phyloP scores from a whole-genome alignment of 2,888 invertebrate genomes.

The Dromius quadrimaculatus region DNA sequence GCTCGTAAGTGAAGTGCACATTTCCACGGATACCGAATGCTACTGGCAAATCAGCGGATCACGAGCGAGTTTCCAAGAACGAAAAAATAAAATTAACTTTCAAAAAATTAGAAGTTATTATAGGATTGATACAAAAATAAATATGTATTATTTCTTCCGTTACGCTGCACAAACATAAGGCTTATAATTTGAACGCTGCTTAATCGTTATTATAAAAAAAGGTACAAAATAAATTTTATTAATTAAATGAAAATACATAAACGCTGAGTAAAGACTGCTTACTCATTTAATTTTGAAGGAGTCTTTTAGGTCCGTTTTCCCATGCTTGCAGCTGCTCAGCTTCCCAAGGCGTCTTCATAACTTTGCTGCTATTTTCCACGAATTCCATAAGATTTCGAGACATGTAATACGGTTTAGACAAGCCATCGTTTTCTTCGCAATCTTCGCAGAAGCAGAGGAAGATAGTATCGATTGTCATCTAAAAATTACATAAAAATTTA shows the following conservation, averaged over 20 bases:
- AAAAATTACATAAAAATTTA: slow-evolving; percentile 53
- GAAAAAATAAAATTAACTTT: too few species aligned
- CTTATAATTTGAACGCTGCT: neutral
- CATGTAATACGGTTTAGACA: slow-evolving; percentile 74
- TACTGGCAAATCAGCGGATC: too few species aligned
- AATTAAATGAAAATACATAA: slow-evolving; percentile 1
- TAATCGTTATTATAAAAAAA: slow-evolving; percentile 19
- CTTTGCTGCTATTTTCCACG: slow-evolving; percentile 72
- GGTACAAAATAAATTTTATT: too few species aligned
- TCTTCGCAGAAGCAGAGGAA: slow-evolving; percentile 80
- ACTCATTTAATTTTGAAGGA: slow-evolving; percentile 22
- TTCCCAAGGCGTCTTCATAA: slow-evolving; percentile 58
- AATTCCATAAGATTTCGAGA: slow-evolving; percentile 76
- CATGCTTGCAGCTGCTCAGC: slow-evolving; percentile 25
- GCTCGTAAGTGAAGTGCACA: too few species aligned
- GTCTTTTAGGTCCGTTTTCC: slow-evolving; percentile 30
- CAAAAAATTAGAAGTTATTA: too few species aligned
- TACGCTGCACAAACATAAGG: neutral
- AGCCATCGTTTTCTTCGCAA: slow-evolving; percentile 75
- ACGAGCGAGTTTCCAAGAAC: too few species aligned
- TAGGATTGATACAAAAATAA: too few species aligned
- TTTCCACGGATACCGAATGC: too few species aligned
- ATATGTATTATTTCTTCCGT: too few species aligned
- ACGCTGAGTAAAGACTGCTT: neutral
- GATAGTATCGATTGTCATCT: slow-evolving; percentile 79